phyloP scores from a whole-genome alignment of 64 coral and sea anemone species.

The Hydrozoanthus tunicans region DNA sequence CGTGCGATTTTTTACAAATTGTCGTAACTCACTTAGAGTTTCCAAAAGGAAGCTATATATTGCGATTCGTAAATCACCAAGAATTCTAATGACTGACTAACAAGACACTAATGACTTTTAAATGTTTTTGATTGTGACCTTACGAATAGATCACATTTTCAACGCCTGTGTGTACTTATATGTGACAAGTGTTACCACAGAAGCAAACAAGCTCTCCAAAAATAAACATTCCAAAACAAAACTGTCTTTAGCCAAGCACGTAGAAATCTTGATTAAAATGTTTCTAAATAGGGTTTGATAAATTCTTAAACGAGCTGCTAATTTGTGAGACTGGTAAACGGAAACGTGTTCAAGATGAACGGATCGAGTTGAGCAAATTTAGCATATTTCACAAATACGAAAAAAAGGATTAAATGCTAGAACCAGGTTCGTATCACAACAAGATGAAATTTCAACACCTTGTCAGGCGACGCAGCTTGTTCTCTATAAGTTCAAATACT shows the following conservation, averaged over 20 bases:
- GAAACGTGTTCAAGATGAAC: neutral
- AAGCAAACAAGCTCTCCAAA: neutral
- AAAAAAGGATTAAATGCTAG: too few relatives aligned
- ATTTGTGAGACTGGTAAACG: neutral
- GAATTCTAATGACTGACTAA: neutral
- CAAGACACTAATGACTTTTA: neutral
- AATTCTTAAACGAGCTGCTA: neutral
- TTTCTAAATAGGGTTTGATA: neutral
- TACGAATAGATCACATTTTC: slow-evolving; percentile 1
- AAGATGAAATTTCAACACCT: neutral
- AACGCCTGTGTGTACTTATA: neutral
- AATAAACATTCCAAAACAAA: slow-evolving; percentile 29
- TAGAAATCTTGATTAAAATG: neutral
- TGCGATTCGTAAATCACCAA: too few relatives aligned
- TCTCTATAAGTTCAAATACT: neutral
- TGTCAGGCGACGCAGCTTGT: neutral
- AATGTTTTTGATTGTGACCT: neutral
- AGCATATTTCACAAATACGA: too few relatives aligned
- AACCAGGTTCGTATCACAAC: neutral
- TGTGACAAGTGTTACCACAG: slow-evolving; percentile 1
- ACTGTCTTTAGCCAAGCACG: neutral
- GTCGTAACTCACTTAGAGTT: too few relatives aligned
- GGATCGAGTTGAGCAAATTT: neutral
- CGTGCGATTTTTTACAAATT: too few relatives aligned
- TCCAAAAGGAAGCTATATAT: too few relatives aligned